These are phyloP conservation scores for Allobates femoralis DNA, from an alignment of 2,797 vertebrate species.

Conservation along the genomic window DNA sequence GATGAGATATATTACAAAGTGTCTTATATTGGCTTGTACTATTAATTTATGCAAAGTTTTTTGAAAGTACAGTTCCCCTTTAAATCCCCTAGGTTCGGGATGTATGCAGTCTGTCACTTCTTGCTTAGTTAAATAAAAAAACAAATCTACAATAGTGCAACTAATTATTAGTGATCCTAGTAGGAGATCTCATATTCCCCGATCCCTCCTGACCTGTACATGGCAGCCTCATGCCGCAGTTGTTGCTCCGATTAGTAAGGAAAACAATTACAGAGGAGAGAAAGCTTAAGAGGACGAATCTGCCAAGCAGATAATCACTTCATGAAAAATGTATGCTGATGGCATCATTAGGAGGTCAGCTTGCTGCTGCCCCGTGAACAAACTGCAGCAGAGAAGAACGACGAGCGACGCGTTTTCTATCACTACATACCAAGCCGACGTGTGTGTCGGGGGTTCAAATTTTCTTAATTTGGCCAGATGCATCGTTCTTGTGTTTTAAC, in stretches of 20 bases:
- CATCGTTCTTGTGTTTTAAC: no score
- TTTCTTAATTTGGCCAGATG: no score
- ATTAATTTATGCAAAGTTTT: no score
- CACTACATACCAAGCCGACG: no score
- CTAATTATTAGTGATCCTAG: slow-evolving; percentile 70
- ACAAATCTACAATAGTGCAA: no score
- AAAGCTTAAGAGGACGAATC: slow-evolving; percentile 66
- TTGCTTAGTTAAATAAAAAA: no score
- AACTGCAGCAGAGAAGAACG: slow-evolving; percentile 58
- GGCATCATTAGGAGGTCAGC: slow-evolving; percentile 67
- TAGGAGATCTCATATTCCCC: slow-evolving; percentile 62
- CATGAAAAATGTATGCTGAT: slow-evolving; percentile 77
- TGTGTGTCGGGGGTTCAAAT: no score
- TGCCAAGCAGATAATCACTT: slow-evolving; percentile 71
- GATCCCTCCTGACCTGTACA: slow-evolving; percentile 66
- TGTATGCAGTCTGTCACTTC: slow-evolving; percentile 64
- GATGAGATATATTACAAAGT: no score
- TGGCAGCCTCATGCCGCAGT: slow-evolving; percentile 63
- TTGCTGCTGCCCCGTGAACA: slow-evolving; percentile 63
- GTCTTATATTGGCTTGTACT: no score
- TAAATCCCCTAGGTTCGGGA: slow-evolving; percentile 47
- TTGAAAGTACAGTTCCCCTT: no score
- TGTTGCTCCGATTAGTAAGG: slow-evolving; percentile 66
- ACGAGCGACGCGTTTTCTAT: background rate
- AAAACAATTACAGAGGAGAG: slow-evolving; percentile 67